Base-by-base conservation (phyloP, 2,888 invertebrate species). In the Athrips mouffetella region DNA sequence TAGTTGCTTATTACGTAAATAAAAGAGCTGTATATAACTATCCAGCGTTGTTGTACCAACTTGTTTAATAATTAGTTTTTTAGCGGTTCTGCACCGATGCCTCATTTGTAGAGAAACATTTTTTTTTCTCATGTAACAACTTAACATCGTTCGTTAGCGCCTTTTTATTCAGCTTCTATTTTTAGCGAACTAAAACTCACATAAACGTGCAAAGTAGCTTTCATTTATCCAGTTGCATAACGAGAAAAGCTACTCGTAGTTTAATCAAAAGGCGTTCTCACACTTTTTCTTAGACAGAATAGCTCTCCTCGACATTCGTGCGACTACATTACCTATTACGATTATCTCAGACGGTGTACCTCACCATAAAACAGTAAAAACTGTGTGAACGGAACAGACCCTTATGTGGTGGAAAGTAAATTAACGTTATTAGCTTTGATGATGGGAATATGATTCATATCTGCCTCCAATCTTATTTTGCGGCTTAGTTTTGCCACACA, bases 221-320 rank as follows among this genome's bases (percentile, higher is more conserved):
- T 45, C 35, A 45, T 35, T 25, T 47, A 52, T 45, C 45, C 47
- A 47, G 40, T 50, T 30, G 31, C 45, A 21, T 49, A 45, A 48
- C 11, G 4, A 25, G 45, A 33, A 35, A 21, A 35, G 45, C 6
- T 10, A 20, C 1, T 27, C 21, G 16, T 16, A 18, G n/a, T n/a
- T n/a, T n/a, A 45, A 13, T 21, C 21, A 16, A 21, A 45, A 45
- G 30, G 39, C 45, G 47, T 54, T 67, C 67, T 57, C 67, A 67
- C 63, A 62, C 56, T 58, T 63, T 60, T 64, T 57, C 56, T 51
- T 52, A 63, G 58, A 61, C 50, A 56, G 57, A 58, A 58, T 58
- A 56, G 57, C 50, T 35, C 48, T 54, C n/a, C 7, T 52, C 54
- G 56, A 50, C 53, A 49, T 58, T 54, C 55, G 54, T 54, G 50